Conservation (phyloP, 2,797 vertebrate species). For the Ptychobarbus kaznakovi region DNA sequence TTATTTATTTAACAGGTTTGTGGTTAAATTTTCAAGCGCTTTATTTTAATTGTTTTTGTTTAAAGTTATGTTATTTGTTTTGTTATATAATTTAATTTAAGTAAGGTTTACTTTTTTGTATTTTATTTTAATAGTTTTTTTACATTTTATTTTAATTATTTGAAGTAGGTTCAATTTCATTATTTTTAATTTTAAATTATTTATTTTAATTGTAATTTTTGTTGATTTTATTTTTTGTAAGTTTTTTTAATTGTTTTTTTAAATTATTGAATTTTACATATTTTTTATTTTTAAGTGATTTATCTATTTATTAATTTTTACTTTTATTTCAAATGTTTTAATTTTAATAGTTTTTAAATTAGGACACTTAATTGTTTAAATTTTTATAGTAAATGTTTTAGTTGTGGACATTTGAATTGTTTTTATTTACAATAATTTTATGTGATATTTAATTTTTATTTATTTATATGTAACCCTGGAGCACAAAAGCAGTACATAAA, state of each 20-base stretch:
- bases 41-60: neutral
- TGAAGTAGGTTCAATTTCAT: neutral
- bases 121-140: too few relatives aligned
- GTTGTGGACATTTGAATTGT: too few relatives aligned
- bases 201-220: neutral
- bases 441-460: too few relatives aligned
- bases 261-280: neutral
- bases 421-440: too few relatives aligned
- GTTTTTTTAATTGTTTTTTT: neutral
- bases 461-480: too few relatives aligned
- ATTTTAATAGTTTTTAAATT: neutral
- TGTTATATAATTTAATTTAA: neutral
- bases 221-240: neutral
- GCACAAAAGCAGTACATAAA: too few relatives aligned
- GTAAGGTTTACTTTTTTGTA: neutral
- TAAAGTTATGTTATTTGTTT: neutral
- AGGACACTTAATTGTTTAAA: neutral
- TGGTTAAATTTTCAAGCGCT: neutral
- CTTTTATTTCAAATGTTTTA: too few relatives aligned
- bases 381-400: too few relatives aligned
- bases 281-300: neutral
- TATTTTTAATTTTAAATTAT: neutral
- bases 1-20: neutral
- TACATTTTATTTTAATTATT: too few relatives aligned
- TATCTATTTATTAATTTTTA: neutral